phyloP scores from a whole-genome alignment of 2,113 vertebrate genomes.

The Pomatostomus ruficeps region DNA sequence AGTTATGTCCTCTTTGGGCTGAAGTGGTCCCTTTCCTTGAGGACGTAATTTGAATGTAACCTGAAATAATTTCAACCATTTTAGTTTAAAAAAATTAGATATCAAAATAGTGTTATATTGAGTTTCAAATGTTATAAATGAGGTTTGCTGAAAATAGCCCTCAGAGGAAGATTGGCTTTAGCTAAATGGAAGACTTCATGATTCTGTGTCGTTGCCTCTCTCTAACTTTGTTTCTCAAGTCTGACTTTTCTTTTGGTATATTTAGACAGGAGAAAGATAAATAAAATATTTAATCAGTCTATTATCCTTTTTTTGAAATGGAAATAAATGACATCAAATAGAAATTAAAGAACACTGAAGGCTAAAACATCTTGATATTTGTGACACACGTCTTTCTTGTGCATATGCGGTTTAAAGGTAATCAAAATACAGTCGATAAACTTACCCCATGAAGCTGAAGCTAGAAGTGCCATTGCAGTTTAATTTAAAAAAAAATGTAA shows the following conservation, averaged over 20 bases:
- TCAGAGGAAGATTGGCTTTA: not conserved
- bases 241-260: not conserved
- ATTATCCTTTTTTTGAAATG: not conserved
- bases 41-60: not conserved
- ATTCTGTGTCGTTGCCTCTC: not conserved
- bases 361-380: not conserved
- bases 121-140: not conserved
- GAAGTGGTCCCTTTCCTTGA: accelerated
- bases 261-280: not conserved
- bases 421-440: not conserved
- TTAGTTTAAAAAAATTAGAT: not conserved
- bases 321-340: not conserved
- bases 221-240: not conserved
- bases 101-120: not conserved
- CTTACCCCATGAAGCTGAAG: not conserved
- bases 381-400: not conserved
- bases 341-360: not conserved
- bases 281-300: not conserved
- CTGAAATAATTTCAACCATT: not conserved
- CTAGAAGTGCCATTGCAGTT: not conserved
- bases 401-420: not conserved
- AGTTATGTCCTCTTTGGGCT: not conserved
- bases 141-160: not conserved
- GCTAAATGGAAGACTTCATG: not conserved
- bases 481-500: not conserved